Base-by-base conservation (phyloP, 2,888 invertebrate genomes). In the Apodemia zela region DNA sequence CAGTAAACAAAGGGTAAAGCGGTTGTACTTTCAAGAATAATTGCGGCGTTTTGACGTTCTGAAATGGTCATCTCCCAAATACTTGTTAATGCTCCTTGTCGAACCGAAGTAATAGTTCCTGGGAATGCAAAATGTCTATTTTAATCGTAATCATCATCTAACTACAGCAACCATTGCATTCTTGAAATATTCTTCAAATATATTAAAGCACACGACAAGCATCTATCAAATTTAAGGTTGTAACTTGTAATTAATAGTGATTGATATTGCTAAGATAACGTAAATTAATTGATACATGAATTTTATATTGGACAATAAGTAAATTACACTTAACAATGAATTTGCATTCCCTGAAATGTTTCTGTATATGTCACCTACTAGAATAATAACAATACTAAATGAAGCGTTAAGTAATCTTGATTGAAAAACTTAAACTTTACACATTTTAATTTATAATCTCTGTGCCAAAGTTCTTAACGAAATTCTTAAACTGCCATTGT, bases 1-100 rank as follows among this genome's bases (percentile, higher is more conserved):
- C 85, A 85, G 73, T 85, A 86, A 13, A 85, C 76, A 70, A 87
- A 87, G 0, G 87, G 87, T 58, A 63, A 74, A 0, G 73, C 81
- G 13, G 86, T 85, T 0, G 81, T 82, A 68, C 75, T 72, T 64
- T 80, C 82, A 38, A 87, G 70, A 45, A 87, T 72, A 2, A 75
- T 67, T 0, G 85, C 81, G 0, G 85, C 87, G 67, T 87, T 87
- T 61, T 80, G 79, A 63, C 86, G 68, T 69, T 87, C 87, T 3
- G 85, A 85, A 4, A 85, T 69, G 2, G 86, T 85, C 74, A 86
- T 76, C 71, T 87, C 87, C 87, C 86, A 86, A 33, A 85, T 80
- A 68, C 87, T 86, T 65, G 80, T 78, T 60, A 83, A 74, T 13
- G 78, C 77, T 68, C 79, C 81, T 66, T 78, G 77, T 33, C 74